A percentile compares a stretch with the other conserved stretches of the same genome.
phyloP scores from a whole-genome alignment of 1,140 invertebrate species.

The Diabrotica undecimpunctata region DNA sequence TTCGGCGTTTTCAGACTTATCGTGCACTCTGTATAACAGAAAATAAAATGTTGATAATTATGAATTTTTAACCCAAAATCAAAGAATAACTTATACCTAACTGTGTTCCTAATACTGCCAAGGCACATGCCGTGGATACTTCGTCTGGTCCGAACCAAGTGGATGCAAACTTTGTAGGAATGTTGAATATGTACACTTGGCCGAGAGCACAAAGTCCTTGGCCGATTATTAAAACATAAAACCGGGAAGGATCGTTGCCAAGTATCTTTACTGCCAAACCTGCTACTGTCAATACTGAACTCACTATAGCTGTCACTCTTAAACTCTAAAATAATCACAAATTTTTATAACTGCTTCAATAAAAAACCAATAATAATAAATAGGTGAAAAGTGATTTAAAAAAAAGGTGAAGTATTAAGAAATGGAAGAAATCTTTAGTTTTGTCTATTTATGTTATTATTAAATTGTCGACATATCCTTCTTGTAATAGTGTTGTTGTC shows the following conservation, averaged over 20 bases:
- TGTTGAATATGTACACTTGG: conserved; percentile 65
- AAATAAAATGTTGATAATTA: too few species aligned
- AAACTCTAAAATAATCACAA: conserved; percentile 39
- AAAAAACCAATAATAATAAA: too few species aligned
- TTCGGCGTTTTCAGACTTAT: too few species aligned
- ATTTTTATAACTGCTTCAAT: too few species aligned
- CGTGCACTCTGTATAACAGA: too few species aligned
- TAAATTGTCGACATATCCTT: too few species aligned
- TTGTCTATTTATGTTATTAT: too few species aligned
- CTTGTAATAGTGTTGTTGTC: too few species aligned
- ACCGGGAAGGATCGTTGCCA: conserved; percentile 56
- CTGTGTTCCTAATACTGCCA: conserved; percentile 78
- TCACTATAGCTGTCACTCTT: conserved; percentile 46
- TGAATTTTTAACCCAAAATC: too few species aligned
- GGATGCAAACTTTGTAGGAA: conserved; percentile 70
- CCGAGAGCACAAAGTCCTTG: conserved; percentile 68
- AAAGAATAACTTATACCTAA: conserved; percentile 44
- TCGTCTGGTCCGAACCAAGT: conserved; percentile 54
- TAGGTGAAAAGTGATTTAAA: too few species aligned
- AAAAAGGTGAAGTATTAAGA: too few species aligned
- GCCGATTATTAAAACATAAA: conserved; percentile 63
- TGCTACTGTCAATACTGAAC: conserved; percentile 58
- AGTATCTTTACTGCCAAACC: conserved; percentile 59
- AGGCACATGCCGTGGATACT: conserved; percentile 71
- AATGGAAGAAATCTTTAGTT: too few species aligned